Base-by-base conservation (phyloP, 1,140 invertebrate species). In the Brachionus rubens region DNA sequence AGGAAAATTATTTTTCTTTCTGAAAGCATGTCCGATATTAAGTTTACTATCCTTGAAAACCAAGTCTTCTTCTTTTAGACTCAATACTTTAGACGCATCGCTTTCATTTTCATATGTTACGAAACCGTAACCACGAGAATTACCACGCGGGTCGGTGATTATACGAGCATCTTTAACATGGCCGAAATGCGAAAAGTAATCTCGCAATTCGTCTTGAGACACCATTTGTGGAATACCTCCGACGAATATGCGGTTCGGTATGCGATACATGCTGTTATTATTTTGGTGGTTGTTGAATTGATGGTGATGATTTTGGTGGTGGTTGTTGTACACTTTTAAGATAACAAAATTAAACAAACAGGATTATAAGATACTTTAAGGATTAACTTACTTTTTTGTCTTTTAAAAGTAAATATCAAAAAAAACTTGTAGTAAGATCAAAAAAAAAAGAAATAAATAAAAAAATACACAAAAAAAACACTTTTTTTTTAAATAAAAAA, bases 191-290 rank as follows among this genome's bases (percentile, higher is more conserved):
- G 68, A 72, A 72, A 72, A 72, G 24, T 72, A 72, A 19, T 72
- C 68, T 21, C 68, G 46, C n/a, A 72, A 30, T 54, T 72, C 68
- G 36, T 72, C 47, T 50, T 72, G 68, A 0, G 47, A 33, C 16
- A 46, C 68, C 12, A 30, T 72, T 54, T 72, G 68, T 19, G 68
- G 68, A 24, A 72, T 72, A 14, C 68, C 68, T 19, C 68, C 68
- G 19, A 72, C 68, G 50, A 72, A 72, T 19, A 72, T 72, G 30
- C 68, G 68, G 30, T 72, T 72, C 0, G 68, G 68, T 7, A 72
- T 72, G 30, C 68, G 68, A 36, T 72, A 72, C 68, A 72, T 72
- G 30, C 28, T 72, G n/a, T 65, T 65, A 41, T 72, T 72, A 24
- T 54, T 54, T 12, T 54, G 48, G 24, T 48, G 48, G 47, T 33